Conservation (phyloP, 2,888 invertebrate genomes). For the Pomacea canaliculata region DNA sequence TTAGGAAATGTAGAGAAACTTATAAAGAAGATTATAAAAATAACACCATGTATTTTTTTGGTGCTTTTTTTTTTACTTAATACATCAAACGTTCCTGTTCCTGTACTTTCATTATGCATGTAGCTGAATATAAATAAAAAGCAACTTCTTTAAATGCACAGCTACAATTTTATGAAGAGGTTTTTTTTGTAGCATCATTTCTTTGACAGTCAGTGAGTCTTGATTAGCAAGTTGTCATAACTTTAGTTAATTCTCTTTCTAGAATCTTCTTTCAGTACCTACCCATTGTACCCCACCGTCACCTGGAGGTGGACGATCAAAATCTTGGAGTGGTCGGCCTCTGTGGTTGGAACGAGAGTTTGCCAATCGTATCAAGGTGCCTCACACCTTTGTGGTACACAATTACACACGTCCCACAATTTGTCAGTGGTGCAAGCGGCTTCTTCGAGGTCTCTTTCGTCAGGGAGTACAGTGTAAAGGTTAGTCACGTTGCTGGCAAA, state of each 20-base stretch:
- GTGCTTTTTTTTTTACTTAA: too few species aligned
- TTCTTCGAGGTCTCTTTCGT: constrained; percentile 90
- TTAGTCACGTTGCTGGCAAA: constrained; percentile 37
- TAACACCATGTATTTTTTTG: too few species aligned
- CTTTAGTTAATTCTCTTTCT: background rate
- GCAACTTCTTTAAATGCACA: too few species aligned
- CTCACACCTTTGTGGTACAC: constrained; percentile 97
- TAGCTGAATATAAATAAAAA: too few species aligned
- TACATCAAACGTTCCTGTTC: too few species aligned
- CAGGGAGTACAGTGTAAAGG: constrained; percentile 97
- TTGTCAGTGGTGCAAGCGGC: constrained; percentile 94
- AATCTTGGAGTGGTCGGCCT: constrained; percentile 73
- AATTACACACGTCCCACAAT: constrained; percentile 97
- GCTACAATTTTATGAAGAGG: too few species aligned
- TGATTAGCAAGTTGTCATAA: too few species aligned
- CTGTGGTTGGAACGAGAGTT: constrained; percentile 81
- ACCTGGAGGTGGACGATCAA: constrained; percentile 51
- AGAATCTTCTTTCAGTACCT: constrained; percentile 34
- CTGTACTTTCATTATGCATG: too few species aligned
- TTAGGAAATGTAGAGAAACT: too few species aligned
- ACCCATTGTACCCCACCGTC: constrained; percentile 32
- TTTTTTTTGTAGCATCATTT: too few species aligned
- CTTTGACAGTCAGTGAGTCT: too few species aligned
- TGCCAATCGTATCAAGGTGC: constrained; percentile 79
- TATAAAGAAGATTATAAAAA: too few species aligned